These are phyloP conservation scores for Antheraea pernyi DNA, from an alignment of 1,140 invertebrate species.

Conservation along the genomic window DNA sequence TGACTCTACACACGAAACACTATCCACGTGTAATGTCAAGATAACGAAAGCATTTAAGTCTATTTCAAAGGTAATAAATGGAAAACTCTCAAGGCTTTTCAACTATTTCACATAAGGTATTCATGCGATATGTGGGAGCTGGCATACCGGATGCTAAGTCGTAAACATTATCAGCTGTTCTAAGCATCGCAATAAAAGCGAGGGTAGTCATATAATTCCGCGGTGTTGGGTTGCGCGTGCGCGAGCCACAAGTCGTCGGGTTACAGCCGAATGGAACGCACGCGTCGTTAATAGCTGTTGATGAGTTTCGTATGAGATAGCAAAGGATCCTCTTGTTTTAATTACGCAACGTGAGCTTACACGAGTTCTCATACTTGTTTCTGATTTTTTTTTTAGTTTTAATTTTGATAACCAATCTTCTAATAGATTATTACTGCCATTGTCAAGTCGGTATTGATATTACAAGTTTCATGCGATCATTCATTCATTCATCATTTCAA, in stretches of 20 bases:
- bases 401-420: too few species aligned
- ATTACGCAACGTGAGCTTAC: not conserved
- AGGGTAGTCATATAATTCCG: constrained; percentile 35
- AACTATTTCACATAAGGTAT: constrained; percentile 26
- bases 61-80: constrained; percentile 3
- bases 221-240: constrained; percentile 43
- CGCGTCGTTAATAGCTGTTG: constrained; percentile 25
- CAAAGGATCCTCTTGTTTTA: not conserved
- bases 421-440: too few species aligned
- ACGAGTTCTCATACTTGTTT: not conserved
- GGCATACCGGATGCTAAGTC: constrained; percentile 28
- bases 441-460: too few species aligned
- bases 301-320: constrained; percentile 23
- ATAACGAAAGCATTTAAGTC: constrained; percentile 8
- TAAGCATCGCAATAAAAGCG: constrained; percentile 26
- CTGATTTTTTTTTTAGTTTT: not conserved
- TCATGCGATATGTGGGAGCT: constrained; percentile 2
- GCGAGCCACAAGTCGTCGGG: constrained; percentile 37
- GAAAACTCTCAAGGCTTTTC: constrained; percentile 15
- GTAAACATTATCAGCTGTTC: constrained; percentile 35
- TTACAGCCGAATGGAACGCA: constrained; percentile 31
- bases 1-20: not conserved
- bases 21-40: constrained; percentile 8
- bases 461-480: too few species aligned
- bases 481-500: too few species aligned